Evolutionary conservation across 2,113 vertebrate genomes (phyloP).

Genomic region (Coracopsis vasa): DNA sequence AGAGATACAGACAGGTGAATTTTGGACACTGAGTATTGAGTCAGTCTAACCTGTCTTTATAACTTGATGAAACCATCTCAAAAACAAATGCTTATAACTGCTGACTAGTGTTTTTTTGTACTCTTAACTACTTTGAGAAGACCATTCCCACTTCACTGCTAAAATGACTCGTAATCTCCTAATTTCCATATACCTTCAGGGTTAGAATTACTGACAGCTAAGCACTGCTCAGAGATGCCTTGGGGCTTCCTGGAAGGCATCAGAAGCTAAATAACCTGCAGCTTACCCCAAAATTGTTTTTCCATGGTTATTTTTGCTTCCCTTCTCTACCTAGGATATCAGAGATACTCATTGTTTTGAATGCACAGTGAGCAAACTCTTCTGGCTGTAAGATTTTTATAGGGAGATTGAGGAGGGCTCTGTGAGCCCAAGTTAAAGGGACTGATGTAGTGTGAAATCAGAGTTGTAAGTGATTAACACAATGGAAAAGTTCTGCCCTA

Average conservation of each 20-base stretch:
- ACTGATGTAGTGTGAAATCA: conserved; percentile 68
- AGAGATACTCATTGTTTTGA: background rate
- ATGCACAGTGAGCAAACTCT: background rate
- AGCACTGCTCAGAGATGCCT: background rate
- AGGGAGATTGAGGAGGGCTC: background rate
- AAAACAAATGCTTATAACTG: background rate
- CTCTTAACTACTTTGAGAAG: background rate
- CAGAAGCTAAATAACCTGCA: background rate
- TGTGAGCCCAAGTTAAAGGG: conserved; percentile 26
- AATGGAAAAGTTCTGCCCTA: conserved; percentile 63
- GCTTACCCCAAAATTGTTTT: background rate
- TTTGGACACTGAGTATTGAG: background rate
- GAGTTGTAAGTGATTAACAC: conserved; percentile 69
- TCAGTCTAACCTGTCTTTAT: background rate
- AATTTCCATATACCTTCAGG: background rate
- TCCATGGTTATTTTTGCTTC: background rate
- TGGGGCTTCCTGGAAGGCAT: background rate
- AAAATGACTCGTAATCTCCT: background rate
- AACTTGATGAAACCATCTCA: background rate
- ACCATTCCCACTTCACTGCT: background rate
- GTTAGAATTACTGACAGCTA: background rate
- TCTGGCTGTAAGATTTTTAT: conserved; percentile 4
- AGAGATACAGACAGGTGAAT: background rate
- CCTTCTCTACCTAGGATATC: background rate
- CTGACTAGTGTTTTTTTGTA: background rate